A percentile compares a stretch with the other conserved stretches of the same genome.
phyloP scores from a whole-genome alignment of 2,113 vertebrate species.

The Cheilinus undulatus region DNA sequence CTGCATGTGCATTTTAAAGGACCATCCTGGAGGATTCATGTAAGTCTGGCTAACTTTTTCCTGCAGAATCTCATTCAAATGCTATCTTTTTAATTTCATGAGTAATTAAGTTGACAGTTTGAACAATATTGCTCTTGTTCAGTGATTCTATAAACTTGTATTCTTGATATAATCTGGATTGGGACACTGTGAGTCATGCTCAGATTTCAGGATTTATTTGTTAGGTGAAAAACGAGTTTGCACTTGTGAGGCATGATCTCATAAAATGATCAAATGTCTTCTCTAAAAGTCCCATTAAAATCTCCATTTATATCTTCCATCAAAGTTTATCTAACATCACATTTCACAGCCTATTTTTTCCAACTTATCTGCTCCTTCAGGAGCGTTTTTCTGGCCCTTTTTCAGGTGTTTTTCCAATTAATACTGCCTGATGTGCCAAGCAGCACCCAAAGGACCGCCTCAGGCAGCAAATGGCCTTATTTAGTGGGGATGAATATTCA shows the following conservation, averaged over 20 bases:
- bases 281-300: neutral
- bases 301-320: slow-evolving; percentile 8
- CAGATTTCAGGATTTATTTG: slow-evolving; percentile 29
- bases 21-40: slow-evolving; percentile 46
- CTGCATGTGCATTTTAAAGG: slow-evolving; percentile 38
- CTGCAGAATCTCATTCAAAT: slow-evolving; percentile 12
- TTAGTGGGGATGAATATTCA: slow-evolving; percentile 75
- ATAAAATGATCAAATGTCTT: slow-evolving; percentile 31
- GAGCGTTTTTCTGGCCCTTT: slow-evolving; percentile 54
- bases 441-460: slow-evolving; percentile 49
- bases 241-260: slow-evolving; percentile 26
- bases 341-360: slow-evolving; percentile 54
- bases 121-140: neutral
- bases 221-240: slow-evolving; percentile 25
- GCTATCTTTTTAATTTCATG: slow-evolving; percentile 12
- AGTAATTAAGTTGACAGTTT: slow-evolving; percentile 4
- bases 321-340: slow-evolving; percentile 54
- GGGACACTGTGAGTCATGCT: neutral
- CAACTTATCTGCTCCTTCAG: slow-evolving; percentile 66
- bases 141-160: neutral
- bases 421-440: slow-evolving; percentile 63
- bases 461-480: slow-evolving; percentile 73
- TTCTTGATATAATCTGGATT: neutral
- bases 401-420: slow-evolving; percentile 64
- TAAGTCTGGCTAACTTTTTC: slow-evolving; percentile 62